phyloP scores from a whole-genome alignment of 2,113 vertebrate genomes.

The Perca flavescens region DNA sequence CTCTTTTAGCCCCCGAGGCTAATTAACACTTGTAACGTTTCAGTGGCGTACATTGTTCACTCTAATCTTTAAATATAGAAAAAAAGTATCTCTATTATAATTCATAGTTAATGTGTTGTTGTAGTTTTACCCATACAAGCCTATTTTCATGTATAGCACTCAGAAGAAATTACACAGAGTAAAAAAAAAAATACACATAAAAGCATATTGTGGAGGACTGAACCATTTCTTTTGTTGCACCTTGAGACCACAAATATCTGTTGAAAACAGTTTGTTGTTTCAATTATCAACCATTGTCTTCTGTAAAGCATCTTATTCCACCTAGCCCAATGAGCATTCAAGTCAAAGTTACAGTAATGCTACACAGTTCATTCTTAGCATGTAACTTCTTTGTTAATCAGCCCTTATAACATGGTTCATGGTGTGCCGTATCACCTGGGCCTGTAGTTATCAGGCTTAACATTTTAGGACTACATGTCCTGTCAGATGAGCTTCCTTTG shows the following conservation, averaged over 20 bases:
- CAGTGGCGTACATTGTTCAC: not conserved
- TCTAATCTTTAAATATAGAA: slow-evolving; percentile 27
- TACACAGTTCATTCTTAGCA: not conserved
- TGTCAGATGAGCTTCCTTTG: not conserved
- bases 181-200: slow-evolving; percentile 8
- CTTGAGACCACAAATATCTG: not conserved
- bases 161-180: not conserved
- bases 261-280: not conserved
- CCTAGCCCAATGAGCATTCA: not conserved
- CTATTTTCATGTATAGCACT: slow-evolving; percentile 22
- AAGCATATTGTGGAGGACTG: not conserved
- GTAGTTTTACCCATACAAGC: slow-evolving; percentile 14
- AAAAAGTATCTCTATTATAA: not conserved
- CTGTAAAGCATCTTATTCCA: not conserved
- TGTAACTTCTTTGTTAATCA: not conserved
- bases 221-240: slow-evolving; percentile 25
- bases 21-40: slow-evolving; percentile 5
- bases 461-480: not conserved
- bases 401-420: not conserved
- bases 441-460: not conserved
- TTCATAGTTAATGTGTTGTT: slow-evolving; percentile 23
- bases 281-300: not conserved
- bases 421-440: not conserved
- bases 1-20: not conserved
- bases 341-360: not conserved